Conservation (phyloP, 1,140 invertebrate genomes). For the Nasonia longicornis region DNA sequence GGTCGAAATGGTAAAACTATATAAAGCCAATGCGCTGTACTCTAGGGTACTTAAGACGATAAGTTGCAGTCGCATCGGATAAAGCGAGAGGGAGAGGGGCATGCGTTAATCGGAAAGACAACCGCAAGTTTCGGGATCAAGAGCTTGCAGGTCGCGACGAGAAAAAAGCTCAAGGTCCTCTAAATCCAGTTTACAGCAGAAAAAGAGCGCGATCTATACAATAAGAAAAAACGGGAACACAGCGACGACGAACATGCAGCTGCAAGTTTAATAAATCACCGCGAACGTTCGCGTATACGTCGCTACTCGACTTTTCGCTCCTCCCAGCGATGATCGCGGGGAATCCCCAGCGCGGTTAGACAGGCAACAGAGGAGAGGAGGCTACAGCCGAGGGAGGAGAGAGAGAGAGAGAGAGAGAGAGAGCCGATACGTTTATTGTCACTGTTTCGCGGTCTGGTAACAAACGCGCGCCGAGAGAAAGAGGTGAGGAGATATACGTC, state of each 20-base stretch:
- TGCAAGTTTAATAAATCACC: constrained; percentile 17
- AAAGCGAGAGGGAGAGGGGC: constrained; percentile 6
- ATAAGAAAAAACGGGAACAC: neutral
- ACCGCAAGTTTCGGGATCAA: constrained; percentile 29
- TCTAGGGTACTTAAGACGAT: constrained; percentile 37
- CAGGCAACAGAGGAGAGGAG: constrained; percentile 5
- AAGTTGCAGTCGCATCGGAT: constrained; percentile 32
- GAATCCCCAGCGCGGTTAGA: neutral
- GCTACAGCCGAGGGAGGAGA: neutral
- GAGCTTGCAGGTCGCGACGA: neutral
- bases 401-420: too few species aligned
- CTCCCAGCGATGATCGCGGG: neutral
- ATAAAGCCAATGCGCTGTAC: neutral
- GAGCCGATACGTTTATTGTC: constrained; percentile 32
- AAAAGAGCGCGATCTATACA: neutral
- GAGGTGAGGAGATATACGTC: constrained; percentile 8
- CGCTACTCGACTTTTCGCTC: neutral
- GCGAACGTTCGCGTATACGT: neutral
- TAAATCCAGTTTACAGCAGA: neutral
- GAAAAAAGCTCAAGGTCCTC: neutral
- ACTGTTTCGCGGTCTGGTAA: constrained; percentile 34
- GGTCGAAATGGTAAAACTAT: constrained; percentile 13
- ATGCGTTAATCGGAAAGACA: constrained; percentile 54
- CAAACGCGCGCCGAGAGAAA: constrained; percentile 20
- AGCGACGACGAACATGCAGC: neutral